Evolutionary conservation across 2,888 invertebrate genomes (phyloP).

Genomic region (Xanthia icteritia): DNA sequence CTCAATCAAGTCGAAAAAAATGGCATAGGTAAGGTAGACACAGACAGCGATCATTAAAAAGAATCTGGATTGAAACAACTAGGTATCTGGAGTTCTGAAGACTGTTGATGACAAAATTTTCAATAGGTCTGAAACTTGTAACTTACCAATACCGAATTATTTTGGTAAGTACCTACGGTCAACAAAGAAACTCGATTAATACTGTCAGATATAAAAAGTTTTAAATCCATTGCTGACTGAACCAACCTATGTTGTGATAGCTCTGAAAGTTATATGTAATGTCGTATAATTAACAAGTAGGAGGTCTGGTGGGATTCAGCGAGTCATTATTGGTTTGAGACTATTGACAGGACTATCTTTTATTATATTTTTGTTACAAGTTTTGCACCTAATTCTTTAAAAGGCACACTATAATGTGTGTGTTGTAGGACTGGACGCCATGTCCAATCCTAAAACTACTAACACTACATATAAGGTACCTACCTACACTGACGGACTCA

Average conservation of each 20-base stretch:
- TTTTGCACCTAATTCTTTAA: background rate
- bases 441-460: too few species aligned
- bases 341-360: background rate
- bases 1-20: constrained; percentile 6
- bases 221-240: background rate
- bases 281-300: too few species aligned
- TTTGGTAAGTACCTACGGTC: background rate
- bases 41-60: background rate
- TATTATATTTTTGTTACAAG: background rate
- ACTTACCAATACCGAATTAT: background rate
- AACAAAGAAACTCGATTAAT: background rate
- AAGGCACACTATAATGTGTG: too few species aligned
- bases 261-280: background rate
- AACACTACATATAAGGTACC: too few species aligned
- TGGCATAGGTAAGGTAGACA: constrained; percentile 23
- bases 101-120: background rate
- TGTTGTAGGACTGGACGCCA: too few species aligned
- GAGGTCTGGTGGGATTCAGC: background rate
- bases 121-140: too few species aligned
- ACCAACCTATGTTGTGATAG: background rate
- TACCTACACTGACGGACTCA: too few species aligned
- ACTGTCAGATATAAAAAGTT: background rate
- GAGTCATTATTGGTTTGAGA: background rate
- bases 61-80: background rate
- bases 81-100: too few species aligned